Evolutionary conservation across 92 coral and sea anemone genomes (phyloP).

Genomic region (Isaurus tuberculatus): DNA sequence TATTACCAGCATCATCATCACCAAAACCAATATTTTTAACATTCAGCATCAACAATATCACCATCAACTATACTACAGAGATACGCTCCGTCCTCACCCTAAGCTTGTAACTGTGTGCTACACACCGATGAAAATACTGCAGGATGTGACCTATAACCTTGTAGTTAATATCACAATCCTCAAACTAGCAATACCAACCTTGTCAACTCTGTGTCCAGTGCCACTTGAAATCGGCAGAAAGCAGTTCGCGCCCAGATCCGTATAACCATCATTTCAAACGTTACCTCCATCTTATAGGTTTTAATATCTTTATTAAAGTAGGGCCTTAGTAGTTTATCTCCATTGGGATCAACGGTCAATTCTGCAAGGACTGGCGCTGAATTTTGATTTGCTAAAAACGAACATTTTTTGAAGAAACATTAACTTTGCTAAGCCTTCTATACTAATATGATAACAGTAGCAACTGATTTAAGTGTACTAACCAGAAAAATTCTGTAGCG

Average conservation of each 20-base stretch:
- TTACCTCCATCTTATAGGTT: not conserved
- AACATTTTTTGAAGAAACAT: not conserved
- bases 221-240: slow-evolving; percentile 14
- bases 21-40: no score
- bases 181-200: not conserved
- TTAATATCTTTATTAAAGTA: slow-evolving; percentile 20
- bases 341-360: slow-evolving; percentile 21
- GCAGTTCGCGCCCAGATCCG: slow-evolving; percentile 29
- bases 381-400: not conserved
- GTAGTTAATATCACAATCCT: no score
- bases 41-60: no score
- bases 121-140: no score
- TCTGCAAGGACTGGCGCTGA: slow-evolving; percentile 17
- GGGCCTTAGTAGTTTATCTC: not conserved
- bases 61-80: no score
- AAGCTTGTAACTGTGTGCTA: no score
- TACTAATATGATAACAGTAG: not conserved
- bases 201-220: slow-evolving; percentile 7
- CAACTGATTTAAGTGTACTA: no score
- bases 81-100: no score
- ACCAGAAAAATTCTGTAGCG: no score
- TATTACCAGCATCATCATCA: no score
- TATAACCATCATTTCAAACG: slow-evolving; percentile 3
- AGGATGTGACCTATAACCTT: no score
- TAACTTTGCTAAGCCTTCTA: no score